Conservation (phyloP, 2,797 vertebrate species). For the Cottoperca gobio region DNA sequence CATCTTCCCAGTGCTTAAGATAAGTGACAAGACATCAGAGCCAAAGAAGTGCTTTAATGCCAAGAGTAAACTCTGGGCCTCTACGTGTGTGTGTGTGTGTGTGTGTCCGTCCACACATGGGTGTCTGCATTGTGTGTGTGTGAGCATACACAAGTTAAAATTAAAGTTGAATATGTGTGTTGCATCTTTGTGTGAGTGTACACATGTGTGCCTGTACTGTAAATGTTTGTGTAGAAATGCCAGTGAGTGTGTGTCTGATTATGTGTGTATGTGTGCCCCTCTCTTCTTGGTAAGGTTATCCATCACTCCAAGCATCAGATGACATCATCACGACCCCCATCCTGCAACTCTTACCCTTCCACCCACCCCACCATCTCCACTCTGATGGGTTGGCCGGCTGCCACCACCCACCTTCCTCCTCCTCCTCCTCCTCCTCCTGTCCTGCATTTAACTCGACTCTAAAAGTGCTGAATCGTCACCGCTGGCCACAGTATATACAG, state of each 20-base stretch:
- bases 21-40: conserved; percentile 84
- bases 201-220: conserved; percentile 27
- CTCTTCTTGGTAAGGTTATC: conserved; percentile 70
- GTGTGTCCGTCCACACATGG: no score
- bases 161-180: conserved; percentile 22
- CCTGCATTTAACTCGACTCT: conserved; percentile 66
- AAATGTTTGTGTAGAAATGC: conserved; percentile 40
- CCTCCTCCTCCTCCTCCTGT: conserved; percentile 31
- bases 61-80: conserved; percentile 67
- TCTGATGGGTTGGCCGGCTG: conserved; percentile 72
- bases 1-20: conserved; percentile 80
- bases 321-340: conserved; percentile 76
- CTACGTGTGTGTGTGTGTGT: conserved; percentile 39
- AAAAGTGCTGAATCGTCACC: conserved; percentile 78
- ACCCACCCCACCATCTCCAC: conserved; percentile 63
- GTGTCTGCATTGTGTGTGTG: neutral
- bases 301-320: conserved; percentile 74
- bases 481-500: conserved; percentile 55
- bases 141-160: neutral
- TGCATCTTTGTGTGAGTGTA: conserved; percentile 4
- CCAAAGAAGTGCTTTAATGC: conserved; percentile 77
- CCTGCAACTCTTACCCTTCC: conserved; percentile 67
- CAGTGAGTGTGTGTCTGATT: neutral
- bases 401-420: conserved; percentile 62
- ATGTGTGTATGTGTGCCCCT: neutral